Evolutionary conservation across 2,888 invertebrate species (phyloP).

Genomic region (Melieria omissa): DNA sequence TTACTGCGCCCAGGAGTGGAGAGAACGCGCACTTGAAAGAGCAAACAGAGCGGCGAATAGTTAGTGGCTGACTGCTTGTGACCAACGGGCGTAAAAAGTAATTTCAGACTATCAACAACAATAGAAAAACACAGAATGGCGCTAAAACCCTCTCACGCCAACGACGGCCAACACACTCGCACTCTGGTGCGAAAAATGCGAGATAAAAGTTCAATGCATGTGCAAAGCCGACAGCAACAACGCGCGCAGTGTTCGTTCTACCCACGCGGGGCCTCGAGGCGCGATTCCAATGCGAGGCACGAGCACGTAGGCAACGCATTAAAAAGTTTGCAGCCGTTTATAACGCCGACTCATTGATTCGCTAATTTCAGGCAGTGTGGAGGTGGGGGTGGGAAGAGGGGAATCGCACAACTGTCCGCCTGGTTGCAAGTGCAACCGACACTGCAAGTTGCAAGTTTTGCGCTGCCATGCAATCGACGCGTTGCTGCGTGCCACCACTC

Average conservation of each 20-base stretch:
- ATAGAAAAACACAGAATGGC: conserved; percentile 20
- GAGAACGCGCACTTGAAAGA: not conserved
- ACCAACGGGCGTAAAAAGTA: not conserved
- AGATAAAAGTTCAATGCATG: not conserved
- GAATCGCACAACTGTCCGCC: not conserved
- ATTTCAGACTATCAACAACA: not conserved
- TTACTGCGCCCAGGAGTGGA: not conserved
- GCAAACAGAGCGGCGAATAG: not conserved
- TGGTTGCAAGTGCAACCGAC: not conserved
- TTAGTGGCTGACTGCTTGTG: not conserved
- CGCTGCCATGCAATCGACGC: too few species aligned
- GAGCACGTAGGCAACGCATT: conserved; percentile 50
- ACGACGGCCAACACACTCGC: not conserved
- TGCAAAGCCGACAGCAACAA: too few species aligned
- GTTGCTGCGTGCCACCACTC: too few species aligned
- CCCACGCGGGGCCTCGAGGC: too few species aligned
- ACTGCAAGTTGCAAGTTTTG: conserved; percentile 15
- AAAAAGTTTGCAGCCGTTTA: conserved; percentile 61
- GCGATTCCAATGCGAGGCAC: too few species aligned
- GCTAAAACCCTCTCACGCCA: not conserved
- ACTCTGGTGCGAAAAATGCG: not conserved
- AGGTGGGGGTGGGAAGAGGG: not conserved
- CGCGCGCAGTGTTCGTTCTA: too few species aligned
- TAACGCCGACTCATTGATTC: conserved; percentile 63
- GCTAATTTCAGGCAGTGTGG: conserved; percentile 52